These are phyloP conservation scores for Saccostrea echinata DNA, from an alignment of 1,140 invertebrate species.

Conservation along the genomic window DNA sequence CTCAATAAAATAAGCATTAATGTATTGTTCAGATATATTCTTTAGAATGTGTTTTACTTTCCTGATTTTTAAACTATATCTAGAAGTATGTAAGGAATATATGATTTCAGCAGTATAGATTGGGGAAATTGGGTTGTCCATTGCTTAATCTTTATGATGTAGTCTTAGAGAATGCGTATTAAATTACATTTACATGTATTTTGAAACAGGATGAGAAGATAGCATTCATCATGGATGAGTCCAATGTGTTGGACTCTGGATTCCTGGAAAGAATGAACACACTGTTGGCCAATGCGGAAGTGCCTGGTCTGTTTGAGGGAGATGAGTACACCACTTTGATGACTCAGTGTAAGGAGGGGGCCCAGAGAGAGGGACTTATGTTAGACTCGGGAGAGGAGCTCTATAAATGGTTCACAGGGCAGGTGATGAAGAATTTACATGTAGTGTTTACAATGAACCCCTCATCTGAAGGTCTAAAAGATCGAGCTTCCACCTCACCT, in stretches of 20 bases:
- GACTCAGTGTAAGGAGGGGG: conserved; percentile 99
- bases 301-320: conserved; percentile 84
- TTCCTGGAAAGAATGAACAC: conserved; percentile 99
- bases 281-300: conserved; percentile 98
- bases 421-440: conserved; percentile 98
- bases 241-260: conserved; percentile 98
- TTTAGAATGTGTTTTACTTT: too few species aligned
- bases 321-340: conserved; percentile 99
- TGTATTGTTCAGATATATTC: too few species aligned
- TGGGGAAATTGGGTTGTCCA: too few species aligned
- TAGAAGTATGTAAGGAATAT: too few species aligned
- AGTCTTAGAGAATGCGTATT: too few species aligned
- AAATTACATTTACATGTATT: neutral
- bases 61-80: too few species aligned
- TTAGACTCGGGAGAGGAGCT: conserved; percentile 98
- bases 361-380: conserved; percentile 98
- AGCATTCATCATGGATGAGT: conserved; percentile 99
- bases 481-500: conserved; percentile 98
- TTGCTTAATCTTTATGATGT: too few species aligned
- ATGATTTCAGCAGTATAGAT: too few species aligned
- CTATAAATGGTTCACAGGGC: conserved; percentile 98
- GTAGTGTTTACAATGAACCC: conserved; percentile 99
- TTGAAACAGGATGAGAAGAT: conserved; percentile 93
- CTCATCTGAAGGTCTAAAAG: conserved; percentile 97
- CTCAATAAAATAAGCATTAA: too few species aligned